These are phyloP conservation scores for Lophochroa leadbeateri DNA, from an alignment of 2,113 vertebrate genomes.

Conservation along the genomic window DNA sequence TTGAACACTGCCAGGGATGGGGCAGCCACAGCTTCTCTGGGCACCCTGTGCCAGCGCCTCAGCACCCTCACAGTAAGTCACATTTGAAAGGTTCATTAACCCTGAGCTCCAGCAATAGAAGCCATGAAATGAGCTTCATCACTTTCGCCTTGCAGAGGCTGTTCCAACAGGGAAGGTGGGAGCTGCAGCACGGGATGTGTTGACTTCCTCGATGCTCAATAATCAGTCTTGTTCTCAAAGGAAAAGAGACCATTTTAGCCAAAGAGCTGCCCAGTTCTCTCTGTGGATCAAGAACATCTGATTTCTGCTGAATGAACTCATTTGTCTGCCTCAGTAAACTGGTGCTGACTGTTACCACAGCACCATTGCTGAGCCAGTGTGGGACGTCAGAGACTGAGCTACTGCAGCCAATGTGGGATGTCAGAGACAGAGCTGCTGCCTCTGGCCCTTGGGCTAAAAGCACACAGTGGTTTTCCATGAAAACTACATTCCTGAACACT, in stretches of 20 bases:
- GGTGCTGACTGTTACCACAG: not conserved
- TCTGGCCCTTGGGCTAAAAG: not conserved
- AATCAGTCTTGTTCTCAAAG: not conserved
- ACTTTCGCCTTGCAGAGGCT: not conserved
- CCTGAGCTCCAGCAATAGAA: not conserved
- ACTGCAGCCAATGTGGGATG: not conserved
- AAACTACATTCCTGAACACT: not conserved
- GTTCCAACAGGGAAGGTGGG: not conserved
- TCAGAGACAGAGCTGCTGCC: not conserved
- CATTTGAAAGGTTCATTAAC: not conserved
- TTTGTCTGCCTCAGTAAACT: not conserved
- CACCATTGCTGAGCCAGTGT: accelerated
- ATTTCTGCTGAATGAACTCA: not conserved
- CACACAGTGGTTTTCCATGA: accelerated
- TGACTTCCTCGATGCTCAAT: not conserved
- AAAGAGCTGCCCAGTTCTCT: not conserved
- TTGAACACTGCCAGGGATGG: not conserved
- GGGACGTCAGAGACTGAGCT: not conserved
- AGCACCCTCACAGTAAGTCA: not conserved
- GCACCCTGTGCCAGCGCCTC: not conserved
- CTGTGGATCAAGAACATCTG: not conserved
- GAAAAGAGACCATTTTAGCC: not conserved
- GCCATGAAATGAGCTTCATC: not conserved
- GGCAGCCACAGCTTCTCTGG: not conserved
- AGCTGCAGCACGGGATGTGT: accelerated